These are phyloP conservation scores for Bicyclus anynana DNA, from an alignment of 1,140 invertebrate species.

Conservation along the genomic window DNA sequence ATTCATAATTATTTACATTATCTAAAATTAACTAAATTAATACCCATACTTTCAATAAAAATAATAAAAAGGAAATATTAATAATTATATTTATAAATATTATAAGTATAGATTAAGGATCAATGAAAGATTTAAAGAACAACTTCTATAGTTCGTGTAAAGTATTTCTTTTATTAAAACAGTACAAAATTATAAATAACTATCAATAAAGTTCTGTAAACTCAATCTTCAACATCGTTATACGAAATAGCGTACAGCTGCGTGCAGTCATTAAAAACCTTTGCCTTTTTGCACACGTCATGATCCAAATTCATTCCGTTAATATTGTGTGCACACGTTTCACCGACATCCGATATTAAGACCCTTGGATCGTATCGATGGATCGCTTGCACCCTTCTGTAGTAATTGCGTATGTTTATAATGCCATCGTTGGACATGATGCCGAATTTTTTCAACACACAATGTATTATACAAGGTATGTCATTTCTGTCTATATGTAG, in stretches of 20 bases:
- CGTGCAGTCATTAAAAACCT: slow-evolving; percentile 69
- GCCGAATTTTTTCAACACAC: slow-evolving; percentile 64
- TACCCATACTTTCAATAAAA: too few species aligned
- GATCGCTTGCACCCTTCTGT: slow-evolving; percentile 57
- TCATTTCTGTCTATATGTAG: slow-evolving; percentile 59
- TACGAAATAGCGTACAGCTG: slow-evolving; percentile 66
- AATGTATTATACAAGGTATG: slow-evolving; percentile 66
- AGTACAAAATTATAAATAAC: too few species aligned
- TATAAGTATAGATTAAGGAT: too few species aligned
- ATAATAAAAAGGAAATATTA: too few species aligned
- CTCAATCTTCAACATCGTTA: slow-evolving; percentile 39
- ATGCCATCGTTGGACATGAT: slow-evolving; percentile 66
- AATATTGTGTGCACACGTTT: slow-evolving; percentile 64
- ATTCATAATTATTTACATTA: too few species aligned
- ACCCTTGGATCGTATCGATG: slow-evolving; percentile 67
- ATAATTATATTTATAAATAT: too few species aligned
- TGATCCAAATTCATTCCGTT: slow-evolving; percentile 66
- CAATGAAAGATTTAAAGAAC: too few species aligned
- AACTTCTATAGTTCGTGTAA: too few species aligned
- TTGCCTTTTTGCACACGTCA: slow-evolving; percentile 67
- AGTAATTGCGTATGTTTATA: slow-evolving; percentile 65
- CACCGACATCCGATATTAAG: slow-evolving; percentile 65
- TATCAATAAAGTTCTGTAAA: too few species aligned
- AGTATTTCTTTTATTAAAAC: too few species aligned
- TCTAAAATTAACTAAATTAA: too few species aligned